Evolutionary conservation across 2,888 invertebrate species (phyloP).

Genomic region (Cecidostiba fungosa): DNA sequence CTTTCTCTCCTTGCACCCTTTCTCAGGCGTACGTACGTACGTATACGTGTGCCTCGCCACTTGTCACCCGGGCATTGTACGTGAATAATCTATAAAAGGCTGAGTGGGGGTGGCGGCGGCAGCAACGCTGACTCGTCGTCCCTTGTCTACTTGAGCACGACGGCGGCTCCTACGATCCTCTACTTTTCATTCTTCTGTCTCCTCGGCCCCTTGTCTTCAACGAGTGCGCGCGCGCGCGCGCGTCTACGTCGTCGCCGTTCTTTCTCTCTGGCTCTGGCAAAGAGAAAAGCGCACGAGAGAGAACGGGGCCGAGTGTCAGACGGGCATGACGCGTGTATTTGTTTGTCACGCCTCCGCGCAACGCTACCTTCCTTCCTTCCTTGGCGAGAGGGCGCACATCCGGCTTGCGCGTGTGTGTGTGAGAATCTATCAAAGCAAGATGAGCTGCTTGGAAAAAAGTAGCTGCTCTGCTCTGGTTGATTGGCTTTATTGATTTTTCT

Average conservation of each 20-base stretch:
- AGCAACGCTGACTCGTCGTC: constrained; percentile 66
- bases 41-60: constrained; percentile 30
- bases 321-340: constrained; percentile 76
- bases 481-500: constrained; percentile 14
- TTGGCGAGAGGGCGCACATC: background rate
- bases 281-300: background rate
- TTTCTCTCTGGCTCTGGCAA: constrained; percentile 67
- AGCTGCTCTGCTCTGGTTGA: background rate
- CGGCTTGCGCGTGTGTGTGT: background rate
- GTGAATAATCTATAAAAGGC: constrained; percentile 80
- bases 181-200: constrained; percentile 72
- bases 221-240: constrained; percentile 51
- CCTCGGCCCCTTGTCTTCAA: constrained; percentile 64
- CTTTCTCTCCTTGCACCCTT: background rate
- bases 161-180: constrained; percentile 76
- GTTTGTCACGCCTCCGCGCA: constrained; percentile 72
- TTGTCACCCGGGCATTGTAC: constrained; percentile 74
- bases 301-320: constrained; percentile 71
- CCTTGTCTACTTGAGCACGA: constrained; percentile 80
- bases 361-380: constrained; percentile 58
- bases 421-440: background rate
- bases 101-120: constrained; percentile 66
- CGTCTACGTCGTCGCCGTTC: constrained; percentile 64
- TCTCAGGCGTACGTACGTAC: background rate
- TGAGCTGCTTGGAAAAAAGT: background rate